Conservation (phyloP, 2,888 invertebrate species). For the Zygaena filipendulae region DNA sequence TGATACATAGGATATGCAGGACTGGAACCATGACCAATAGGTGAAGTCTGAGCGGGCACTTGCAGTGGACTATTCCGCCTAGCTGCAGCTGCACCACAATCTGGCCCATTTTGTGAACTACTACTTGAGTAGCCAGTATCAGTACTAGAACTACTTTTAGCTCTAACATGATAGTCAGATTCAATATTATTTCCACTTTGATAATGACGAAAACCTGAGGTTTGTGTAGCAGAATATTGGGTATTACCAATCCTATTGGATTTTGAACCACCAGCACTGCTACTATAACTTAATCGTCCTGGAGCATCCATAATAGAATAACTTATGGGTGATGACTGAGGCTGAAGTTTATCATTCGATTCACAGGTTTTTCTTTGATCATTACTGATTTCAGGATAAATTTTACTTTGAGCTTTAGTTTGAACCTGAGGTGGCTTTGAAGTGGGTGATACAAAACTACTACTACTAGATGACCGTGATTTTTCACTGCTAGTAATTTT, state of each 20-base stretch:
- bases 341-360: conserved; percentile 58
- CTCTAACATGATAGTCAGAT: conserved; percentile 70
- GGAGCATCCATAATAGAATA: conserved; percentile 80
- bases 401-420: conserved; percentile 82
- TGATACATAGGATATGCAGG: conserved; percentile 88
- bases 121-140: conserved; percentile 72
- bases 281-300: conserved; percentile 70
- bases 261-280: conserved; percentile 62
- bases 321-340: conserved; percentile 79
- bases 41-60: conserved; percentile 78
- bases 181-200: conserved; percentile 70
- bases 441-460: conserved; percentile 65
- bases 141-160: conserved; percentile 71
- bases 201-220: conserved; percentile 71
- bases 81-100: conserved; percentile 73
- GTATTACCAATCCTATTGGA: conserved; percentile 56
- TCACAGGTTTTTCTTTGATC: conserved; percentile 68
- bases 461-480: conserved; percentile 39
- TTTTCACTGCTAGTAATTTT: conserved; percentile 47
- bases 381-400: conserved; percentile 74
- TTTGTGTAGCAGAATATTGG: conserved; percentile 61
- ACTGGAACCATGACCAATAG: conserved; percentile 78
- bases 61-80: conserved; percentile 77
- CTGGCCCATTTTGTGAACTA: conserved; percentile 73
- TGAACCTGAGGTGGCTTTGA: conserved; percentile 70